Evolutionary conservation across 1,140 invertebrate species (phyloP), one percentile per base, ranked within the genome.

Genomic region (Nasonia giraulti): DNA sequence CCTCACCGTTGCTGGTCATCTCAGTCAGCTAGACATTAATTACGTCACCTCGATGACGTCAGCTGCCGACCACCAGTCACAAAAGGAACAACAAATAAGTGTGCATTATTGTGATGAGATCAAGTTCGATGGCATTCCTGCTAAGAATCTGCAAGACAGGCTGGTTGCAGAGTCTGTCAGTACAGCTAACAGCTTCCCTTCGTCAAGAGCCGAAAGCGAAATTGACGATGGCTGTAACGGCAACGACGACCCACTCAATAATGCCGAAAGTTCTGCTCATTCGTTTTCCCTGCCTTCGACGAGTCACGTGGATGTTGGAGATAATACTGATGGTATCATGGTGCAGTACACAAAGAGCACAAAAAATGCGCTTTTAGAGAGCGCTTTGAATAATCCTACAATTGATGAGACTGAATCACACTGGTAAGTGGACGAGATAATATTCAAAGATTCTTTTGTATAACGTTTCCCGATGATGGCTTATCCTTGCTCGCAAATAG

Each of bases 1-100:
- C 85, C 86, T 93, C 66, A 89, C 91, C 23, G 91, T 92, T 0
- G 87, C 85, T 44, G 89, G 89, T 27, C 90, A 92, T 71, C 87
- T 92, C 7, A 88, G 89, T 86, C 92, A 92, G 37, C 86, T 93
- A 84, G 92, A 90, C 81, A 93, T 93, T 82, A 92, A 93, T 89
- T 93, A 93, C 87, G 92, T 93, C 5, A 91, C 91, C 69, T 88
- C 91, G 0, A 92, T 93, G 75, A 89, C 86, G 73, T 79, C 92
- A 6, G 89, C 91, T 17, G 86, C 89, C 74, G 88, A 91, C 68
- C 89, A 76, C 83, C 83, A 88, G 31, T 89, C 90, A 47, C 89
- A 91, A 85, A 92, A 92, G 40, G 74, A 76, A 31, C 11, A 37
- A 6, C 74, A 71, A 7, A 71, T 31, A 33, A 31, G 8, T 17